A percentile compares a stretch with the other conserved stretches of the same genome.
These are phyloP conservation scores for Antheraea assamensis DNA, from an alignment of 2,888 invertebrate genomes.

Conservation along the genomic window DNA sequence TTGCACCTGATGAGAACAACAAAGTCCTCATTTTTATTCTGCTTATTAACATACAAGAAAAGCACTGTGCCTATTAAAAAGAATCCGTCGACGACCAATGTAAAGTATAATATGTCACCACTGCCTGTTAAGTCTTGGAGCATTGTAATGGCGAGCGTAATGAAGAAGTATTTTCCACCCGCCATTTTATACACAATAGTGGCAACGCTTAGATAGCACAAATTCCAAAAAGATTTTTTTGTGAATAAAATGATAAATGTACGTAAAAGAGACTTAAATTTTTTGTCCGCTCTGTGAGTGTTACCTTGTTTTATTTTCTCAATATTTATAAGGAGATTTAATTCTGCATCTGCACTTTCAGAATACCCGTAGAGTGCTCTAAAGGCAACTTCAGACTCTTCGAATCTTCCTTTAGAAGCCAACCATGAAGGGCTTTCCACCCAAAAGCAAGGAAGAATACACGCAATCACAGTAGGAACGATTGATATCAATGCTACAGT, in stretches of 20 bases:
- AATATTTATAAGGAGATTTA: constrained; percentile 32
- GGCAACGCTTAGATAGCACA: neutral
- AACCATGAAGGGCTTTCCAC: constrained; percentile 39
- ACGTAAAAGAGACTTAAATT: neutral
- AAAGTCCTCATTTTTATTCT: constrained; percentile 24
- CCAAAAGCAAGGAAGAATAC: constrained; percentile 36
- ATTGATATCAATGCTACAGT: constrained; percentile 34
- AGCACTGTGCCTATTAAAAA: constrained; percentile 23
- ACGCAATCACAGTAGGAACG: constrained; percentile 30
- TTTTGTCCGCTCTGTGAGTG: neutral
- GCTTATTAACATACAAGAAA: constrained; percentile 26
- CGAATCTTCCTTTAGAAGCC: constrained; percentile 38
- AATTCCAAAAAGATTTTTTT: neutral
- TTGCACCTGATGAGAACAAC: constrained; percentile 20
- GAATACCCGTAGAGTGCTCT: constrained; percentile 30
- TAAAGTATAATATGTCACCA: constrained; percentile 24
- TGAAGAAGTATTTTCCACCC: neutral
- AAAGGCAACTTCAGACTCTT: constrained; percentile 35
- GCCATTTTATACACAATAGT: neutral
- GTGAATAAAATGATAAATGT: neutral
- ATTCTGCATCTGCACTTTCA: constrained; percentile 29
- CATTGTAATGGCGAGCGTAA: constrained; percentile 25
- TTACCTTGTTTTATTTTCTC: constrained; percentile 25
- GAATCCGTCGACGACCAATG: constrained; percentile 26
- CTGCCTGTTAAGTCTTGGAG: constrained; percentile 30